Evolutionary conservation across 2,113 vertebrate species (phyloP), one percentile per base, ranked within the genome.

Genomic region (Ploceus nigricollis): DNA sequence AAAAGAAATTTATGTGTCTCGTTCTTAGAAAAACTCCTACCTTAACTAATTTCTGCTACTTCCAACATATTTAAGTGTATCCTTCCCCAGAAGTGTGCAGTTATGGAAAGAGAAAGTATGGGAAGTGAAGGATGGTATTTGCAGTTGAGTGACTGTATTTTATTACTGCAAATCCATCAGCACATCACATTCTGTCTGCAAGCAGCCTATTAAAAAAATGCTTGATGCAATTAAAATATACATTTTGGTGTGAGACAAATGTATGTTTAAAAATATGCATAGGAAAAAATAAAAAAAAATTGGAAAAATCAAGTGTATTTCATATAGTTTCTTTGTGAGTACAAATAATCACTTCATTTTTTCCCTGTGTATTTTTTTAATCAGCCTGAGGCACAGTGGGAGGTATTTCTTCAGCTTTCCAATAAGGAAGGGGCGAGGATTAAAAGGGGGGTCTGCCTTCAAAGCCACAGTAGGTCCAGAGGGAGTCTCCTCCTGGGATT

Each of bases 401-500:
- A 70, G 86, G 79, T 76, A 77, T 68, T 61, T 56, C 80, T 88
- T 78, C 78, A 75, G 94, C 58, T 96, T 96, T 96, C 79, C 54
- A 80, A 37, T 63, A 73, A 91, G 89, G 82, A 96, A 95, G 68
- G 37, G 63, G 64, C 2, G 37, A 82, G 68, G 69, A 80, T 92
- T 94, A 96, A 96, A 84, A 71, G 48, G n/a, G 19, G 44, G 63
- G 40, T 81, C 82, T 98, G 86, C 84, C 96, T 98, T 98, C 97
- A 98, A 98, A 98, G 98, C 86, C 39, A 27, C 63, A 58, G 87
- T 94, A 82, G 53, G 93, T 97, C 97, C 96, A 81, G 93, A 87
- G 94, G 96, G 94, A 98, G 78, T 83, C 90, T 96, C 84, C 95
- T 97, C 95, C 96, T 95, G 94, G 90, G 94, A 82, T 96, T 97